Conservation (phyloP, 2,113 vertebrate genomes). For the Caranx ignobilis region DNA sequence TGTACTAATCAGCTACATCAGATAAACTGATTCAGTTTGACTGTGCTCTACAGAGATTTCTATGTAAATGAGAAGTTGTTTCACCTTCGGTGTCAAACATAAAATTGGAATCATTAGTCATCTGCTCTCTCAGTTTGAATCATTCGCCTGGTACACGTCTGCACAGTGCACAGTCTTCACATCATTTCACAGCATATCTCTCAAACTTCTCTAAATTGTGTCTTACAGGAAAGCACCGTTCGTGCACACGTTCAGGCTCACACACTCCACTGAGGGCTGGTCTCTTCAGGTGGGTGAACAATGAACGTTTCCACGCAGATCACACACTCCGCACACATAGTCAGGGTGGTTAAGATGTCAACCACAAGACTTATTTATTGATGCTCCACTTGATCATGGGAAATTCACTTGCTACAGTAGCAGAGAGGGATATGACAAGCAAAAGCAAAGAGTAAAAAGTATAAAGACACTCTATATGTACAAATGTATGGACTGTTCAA, state of each 20-base stretch:
- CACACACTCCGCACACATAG: neutral
- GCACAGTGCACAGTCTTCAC: neutral
- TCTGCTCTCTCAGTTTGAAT: neutral
- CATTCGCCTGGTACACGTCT: neutral
- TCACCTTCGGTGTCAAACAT: neutral
- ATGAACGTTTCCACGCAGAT: neutral
- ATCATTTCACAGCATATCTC: neutral
- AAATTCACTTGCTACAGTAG: too few species aligned
- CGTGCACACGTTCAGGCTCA: slow-evolving; percentile 75
- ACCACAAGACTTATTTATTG: too few species aligned
- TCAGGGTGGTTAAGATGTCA: neutral
- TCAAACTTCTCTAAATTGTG: neutral
- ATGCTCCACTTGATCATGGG: too few species aligned
- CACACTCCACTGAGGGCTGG: slow-evolving; percentile 56
- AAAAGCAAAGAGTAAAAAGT: too few species aligned
- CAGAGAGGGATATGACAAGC: too few species aligned
- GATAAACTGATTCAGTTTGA: neutral
- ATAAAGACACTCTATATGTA: too few species aligned
- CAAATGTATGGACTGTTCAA: too few species aligned
- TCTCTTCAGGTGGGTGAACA: slow-evolving; percentile 57
- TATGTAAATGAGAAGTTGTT: neutral
- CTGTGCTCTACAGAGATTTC: neutral
- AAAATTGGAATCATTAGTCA: slow-evolving; percentile 11
- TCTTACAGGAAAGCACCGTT: slow-evolving; percentile 72
- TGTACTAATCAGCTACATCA: too few species aligned